Evolutionary conservation across 2,888 invertebrate species (phyloP).

Genomic region (Drosophila yooni): DNA sequence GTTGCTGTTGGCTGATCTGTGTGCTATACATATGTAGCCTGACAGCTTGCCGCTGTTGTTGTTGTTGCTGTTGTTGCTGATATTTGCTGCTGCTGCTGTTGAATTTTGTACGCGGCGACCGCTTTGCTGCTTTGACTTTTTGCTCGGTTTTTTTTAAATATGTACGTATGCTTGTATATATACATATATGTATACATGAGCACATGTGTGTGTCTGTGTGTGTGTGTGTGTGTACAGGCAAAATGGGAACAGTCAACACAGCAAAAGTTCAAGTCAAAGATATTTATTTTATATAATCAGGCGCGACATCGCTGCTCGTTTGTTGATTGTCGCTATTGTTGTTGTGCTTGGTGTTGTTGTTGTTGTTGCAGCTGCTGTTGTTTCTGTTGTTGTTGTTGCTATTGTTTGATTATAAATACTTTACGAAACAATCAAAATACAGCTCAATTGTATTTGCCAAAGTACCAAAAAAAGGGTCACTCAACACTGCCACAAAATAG

Average conservation of each 20-base stretch:
- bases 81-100: conserved; percentile 64
- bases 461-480: conserved; percentile 39
- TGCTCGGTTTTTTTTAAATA: conserved; percentile 72
- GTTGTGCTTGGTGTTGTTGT: conserved; percentile 1
- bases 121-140: conserved; percentile 78
- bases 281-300: conserved; percentile 69
- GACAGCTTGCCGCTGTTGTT: conserved; percentile 40
- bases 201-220: neutral
- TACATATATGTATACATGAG: neutral
- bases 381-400: conserved; percentile 31
- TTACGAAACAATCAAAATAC: conserved; percentile 60
- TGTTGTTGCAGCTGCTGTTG: neutral
- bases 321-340: conserved; percentile 50
- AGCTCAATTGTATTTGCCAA: conserved; percentile 11
- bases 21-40: conserved; percentile 69
- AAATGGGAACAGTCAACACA: conserved; percentile 79
- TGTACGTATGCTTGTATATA: conserved; percentile 20
- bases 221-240: conserved; percentile 44
- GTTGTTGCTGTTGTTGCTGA: conserved; percentile 46
- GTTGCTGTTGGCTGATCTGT: conserved; percentile 69
- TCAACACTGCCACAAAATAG: conserved; percentile 7
- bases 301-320: conserved; percentile 64
- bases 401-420: conserved; percentile 65
- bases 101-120: conserved; percentile 79
- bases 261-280: conserved; percentile 71